These are phyloP conservation scores for Loxodonta africana DNA, from an alignment of 2,113 vertebrate species.

Conservation along the genomic window DNA sequence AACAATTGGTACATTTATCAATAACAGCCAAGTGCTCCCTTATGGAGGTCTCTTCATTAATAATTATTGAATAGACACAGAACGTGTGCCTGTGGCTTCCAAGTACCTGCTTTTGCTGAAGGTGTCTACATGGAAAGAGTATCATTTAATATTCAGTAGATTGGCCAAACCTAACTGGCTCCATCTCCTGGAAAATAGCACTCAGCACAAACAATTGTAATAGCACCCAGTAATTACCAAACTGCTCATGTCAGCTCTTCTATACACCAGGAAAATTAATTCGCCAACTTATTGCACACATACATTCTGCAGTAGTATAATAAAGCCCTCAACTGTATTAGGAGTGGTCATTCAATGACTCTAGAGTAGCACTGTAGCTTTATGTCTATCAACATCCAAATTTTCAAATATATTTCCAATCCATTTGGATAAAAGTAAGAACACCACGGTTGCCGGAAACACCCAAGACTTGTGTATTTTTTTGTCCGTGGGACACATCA, in stretches of 20 bases:
- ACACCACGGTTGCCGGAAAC: neutral
- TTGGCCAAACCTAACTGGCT: conserved; percentile 31
- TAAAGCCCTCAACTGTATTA: conserved; percentile 59
- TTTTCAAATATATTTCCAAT: conserved; percentile 39
- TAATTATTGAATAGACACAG: conserved; percentile 70
- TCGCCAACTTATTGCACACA: conserved; percentile 68
- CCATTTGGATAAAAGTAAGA: conserved; percentile 55
- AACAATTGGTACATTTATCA: conserved; percentile 64
- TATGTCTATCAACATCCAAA: conserved; percentile 29
- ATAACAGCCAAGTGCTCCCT: conserved; percentile 75
- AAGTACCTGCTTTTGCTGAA: conserved; percentile 63
- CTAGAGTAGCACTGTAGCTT: conserved; percentile 24
- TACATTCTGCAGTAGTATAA: conserved; percentile 68
- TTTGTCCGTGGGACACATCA: conserved; percentile 41
- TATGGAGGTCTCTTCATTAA: conserved; percentile 76
- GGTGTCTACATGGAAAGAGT: conserved; percentile 40
- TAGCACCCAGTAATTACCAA: conserved; percentile 77
- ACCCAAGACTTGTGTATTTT: neutral
- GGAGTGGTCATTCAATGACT: conserved; percentile 50
- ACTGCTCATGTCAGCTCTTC: conserved; percentile 41
- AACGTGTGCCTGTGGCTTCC: conserved; percentile 73
- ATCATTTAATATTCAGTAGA: conserved; percentile 52
- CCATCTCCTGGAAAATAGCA: conserved; percentile 32
- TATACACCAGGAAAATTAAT: conserved; percentile 50
- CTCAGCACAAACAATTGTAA: conserved; percentile 51